Base-by-base conservation (phyloP, 35 echinoderm and acorn worm species). In the Amphiura filiformis region DNA sequence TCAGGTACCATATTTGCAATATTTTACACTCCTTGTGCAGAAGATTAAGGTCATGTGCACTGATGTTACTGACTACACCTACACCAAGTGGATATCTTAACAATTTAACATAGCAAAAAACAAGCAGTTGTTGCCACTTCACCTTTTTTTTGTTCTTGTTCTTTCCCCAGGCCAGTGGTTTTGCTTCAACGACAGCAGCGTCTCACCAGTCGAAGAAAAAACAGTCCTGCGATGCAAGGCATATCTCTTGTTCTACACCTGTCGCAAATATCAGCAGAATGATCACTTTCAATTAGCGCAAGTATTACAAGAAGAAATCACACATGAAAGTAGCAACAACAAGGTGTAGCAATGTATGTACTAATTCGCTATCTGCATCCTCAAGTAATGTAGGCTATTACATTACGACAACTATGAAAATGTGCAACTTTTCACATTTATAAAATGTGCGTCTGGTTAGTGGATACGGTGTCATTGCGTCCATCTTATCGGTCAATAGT, bases 121-220 rank as follows among this genome's bases (percentile, higher is more conserved):
- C 57, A 1, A 23, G 31, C 0, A 23, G 1, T 65, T 23, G 31
- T 0, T 23, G 28, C 14, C 2, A 81, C 35, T 81, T 81, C 31
- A 35, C 15, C 1, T 39, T n/a, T n/a, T n/a, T n/a, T n/a, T n/a
- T n/a, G n/a, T n/a, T n/a, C n/a, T n/a, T n/a, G n/a, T n/a, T n/a
- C n/a, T n/a, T n/a, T 31, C 18, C 42, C 22, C 49, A 92, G 91
- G 91, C 41, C 91, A 92, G 80, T 92, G 91, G 91, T 92, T 84
- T 75, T 92, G 91, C 84, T 92, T 92, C 56, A 92, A 92, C 39
- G 91, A 92, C 85, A 92, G 84, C 39, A 92, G 76, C 20, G 91
- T 92, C 39, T 78, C 91, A 39, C 86, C 78, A 0, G 91, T 92
- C 14, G 84, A 92, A 17, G 91, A 92, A 79, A 76, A 79, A 38